Conservation (phyloP, 2,888 invertebrate genomes). For the Amphiduros pacificus region DNA sequence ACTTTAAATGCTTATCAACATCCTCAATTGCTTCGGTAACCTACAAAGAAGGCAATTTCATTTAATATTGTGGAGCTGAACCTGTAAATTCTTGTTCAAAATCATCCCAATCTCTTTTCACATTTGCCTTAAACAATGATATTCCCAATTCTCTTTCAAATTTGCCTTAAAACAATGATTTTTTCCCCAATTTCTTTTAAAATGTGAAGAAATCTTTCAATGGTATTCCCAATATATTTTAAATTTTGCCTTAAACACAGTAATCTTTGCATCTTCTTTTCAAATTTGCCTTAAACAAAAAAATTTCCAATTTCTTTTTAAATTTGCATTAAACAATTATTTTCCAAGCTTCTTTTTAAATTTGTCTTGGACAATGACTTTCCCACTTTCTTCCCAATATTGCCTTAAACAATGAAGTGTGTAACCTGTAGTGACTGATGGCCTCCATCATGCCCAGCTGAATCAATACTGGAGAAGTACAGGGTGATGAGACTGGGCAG, state of each 20-base stretch:
- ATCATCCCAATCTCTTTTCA: neutral
- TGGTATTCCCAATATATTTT: too few species aligned
- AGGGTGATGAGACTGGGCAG: slow-evolving; percentile 42
- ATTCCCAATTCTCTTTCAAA: neutral
- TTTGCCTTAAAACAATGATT: neutral
- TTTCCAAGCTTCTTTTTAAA: too few species aligned
- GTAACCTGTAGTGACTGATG: slow-evolving; percentile 36
- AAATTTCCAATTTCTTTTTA: too few species aligned
- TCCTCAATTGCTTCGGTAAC: slow-evolving; percentile 47
- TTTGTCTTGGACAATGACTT: too few species aligned
- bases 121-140: neutral
- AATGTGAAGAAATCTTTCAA: too few species aligned
- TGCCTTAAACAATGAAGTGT: too few species aligned
- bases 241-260: too few species aligned
- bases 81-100: neutral
- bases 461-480: slow-evolving; percentile 48
- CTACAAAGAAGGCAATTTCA: slow-evolving; percentile 27
- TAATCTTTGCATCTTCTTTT: too few species aligned
- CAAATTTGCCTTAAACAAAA: too few species aligned
- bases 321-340: too few species aligned
- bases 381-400: too few species aligned
- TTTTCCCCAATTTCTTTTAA: neutral
- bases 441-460: slow-evolving; percentile 43
- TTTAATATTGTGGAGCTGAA: neutral
- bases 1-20: slow-evolving; percentile 42